These are phyloP conservation scores for Chaetura pelagica DNA, from an alignment of 2,113 vertebrate species.

Conservation along the genomic window DNA sequence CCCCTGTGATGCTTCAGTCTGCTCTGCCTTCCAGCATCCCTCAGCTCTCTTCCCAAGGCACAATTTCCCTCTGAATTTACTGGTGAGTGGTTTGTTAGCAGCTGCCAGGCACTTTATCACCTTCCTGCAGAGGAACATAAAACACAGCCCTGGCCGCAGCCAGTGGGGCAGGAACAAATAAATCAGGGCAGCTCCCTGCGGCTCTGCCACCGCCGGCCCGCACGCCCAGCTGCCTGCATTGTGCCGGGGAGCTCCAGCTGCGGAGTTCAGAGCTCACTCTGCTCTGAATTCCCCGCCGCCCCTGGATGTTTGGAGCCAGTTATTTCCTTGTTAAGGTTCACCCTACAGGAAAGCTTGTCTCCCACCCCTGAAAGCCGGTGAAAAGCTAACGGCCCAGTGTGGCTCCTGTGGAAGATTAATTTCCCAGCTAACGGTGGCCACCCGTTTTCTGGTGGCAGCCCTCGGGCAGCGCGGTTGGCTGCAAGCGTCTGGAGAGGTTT, in stretches of 20 bases:
- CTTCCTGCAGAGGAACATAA: slow-evolving; percentile 51
- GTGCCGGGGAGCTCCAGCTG: neutral
- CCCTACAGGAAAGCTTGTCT: slow-evolving; percentile 8
- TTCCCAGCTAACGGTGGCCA: neutral
- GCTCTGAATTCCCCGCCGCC: neutral
- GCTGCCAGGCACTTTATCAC: slow-evolving; percentile 39
- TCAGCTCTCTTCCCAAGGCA: neutral
- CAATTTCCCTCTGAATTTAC: slow-evolving; percentile 26
- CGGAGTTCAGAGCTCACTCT: neutral
- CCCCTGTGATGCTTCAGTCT: fast-evolving
- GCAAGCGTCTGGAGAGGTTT: neutral
- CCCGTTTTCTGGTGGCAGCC: fast-evolving
- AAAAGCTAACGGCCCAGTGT: neutral
- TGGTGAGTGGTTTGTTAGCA: neutral
- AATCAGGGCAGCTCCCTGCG: slow-evolving; percentile 39
- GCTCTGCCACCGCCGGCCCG: neutral
- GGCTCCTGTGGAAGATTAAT: neutral
- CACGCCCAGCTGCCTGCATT: neutral
- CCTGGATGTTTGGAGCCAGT: slow-evolving; percentile 34
- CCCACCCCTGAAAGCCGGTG: neutral
- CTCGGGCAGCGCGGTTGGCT: fast-evolving
- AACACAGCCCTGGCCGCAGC: neutral
- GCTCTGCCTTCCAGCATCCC: neutral
- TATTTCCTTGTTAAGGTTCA: slow-evolving; percentile 13
- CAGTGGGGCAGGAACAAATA: slow-evolving; percentile 19